Conservation (phyloP, 2,113 vertebrate species). For the Globicephala melas region DNA sequence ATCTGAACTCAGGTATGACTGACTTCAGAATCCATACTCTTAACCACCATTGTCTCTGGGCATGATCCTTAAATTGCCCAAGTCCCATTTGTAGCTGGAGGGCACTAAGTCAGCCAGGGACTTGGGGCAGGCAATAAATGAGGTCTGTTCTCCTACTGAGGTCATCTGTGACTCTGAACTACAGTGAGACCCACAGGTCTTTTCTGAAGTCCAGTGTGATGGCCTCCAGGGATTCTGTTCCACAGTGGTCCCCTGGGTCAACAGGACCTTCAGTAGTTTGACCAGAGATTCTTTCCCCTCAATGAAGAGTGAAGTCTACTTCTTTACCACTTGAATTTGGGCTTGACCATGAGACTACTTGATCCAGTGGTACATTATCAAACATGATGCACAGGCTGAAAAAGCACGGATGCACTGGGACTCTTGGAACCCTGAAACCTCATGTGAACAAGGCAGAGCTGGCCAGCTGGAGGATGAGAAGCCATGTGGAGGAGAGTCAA, state of each 20-base stretch:
- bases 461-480: background rate
- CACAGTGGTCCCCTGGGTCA: too few species aligned
- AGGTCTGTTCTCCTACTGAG: background rate
- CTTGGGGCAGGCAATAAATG: background rate
- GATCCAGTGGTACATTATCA: background rate
- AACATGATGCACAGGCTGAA: background rate
- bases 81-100: background rate
- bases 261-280: background rate
- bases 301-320: background rate
- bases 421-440: background rate
- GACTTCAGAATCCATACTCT: background rate
- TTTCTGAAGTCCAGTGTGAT: background rate
- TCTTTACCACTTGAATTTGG: background rate
- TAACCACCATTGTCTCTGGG: background rate
- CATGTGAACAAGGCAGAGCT: background rate
- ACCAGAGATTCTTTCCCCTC: background rate
- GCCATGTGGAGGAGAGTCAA: background rate
- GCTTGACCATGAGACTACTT: background rate
- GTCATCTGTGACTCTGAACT: background rate
- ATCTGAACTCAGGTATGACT: background rate
- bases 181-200: background rate
- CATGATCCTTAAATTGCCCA: background rate
- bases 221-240: background rate
- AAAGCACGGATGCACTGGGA: background rate
- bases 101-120: background rate